Evolutionary conservation across 2,113 vertebrate species (phyloP).

Genomic region (Echinops telfairi): DNA sequence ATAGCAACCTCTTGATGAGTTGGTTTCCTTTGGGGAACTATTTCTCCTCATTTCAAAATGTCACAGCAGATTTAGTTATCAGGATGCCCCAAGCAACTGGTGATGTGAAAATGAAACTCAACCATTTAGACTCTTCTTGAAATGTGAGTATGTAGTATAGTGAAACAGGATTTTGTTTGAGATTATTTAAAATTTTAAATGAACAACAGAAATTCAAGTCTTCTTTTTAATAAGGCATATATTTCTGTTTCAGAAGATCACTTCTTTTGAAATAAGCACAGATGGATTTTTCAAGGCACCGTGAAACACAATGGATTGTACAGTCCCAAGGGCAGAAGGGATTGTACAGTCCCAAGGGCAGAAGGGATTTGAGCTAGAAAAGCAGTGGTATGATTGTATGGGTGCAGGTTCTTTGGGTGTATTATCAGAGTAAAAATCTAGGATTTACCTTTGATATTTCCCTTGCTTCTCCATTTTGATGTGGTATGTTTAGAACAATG

Average conservation of each 20-base stretch:
- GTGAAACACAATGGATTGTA: background rate
- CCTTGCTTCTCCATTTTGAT: background rate
- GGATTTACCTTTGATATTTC: background rate
- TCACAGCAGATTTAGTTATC: background rate
- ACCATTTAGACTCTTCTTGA: background rate
- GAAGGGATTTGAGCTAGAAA: background rate
- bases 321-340: background rate
- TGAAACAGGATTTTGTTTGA: slow-evolving; percentile 25
- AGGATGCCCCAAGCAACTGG: background rate
- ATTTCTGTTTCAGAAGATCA: background rate
- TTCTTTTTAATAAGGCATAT: background rate
- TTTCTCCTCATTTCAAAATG: background rate
- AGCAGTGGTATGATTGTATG: background rate
- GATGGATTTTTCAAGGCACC: background rate
- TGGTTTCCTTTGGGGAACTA: slow-evolving; percentile 21
- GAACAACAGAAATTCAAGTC: background rate
- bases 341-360: background rate
- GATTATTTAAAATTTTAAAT: background rate
- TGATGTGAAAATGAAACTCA: background rate
- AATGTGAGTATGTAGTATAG: background rate
- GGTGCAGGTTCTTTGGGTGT: background rate
- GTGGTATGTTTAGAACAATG: background rate
- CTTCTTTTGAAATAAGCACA: background rate
- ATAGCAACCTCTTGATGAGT: background rate
- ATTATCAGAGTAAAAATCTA: background rate